Evolutionary conservation across 2,797 vertebrate species (phyloP), one percentile per base, ranked within the genome.

Genomic region (Brotula barbata): DNA sequence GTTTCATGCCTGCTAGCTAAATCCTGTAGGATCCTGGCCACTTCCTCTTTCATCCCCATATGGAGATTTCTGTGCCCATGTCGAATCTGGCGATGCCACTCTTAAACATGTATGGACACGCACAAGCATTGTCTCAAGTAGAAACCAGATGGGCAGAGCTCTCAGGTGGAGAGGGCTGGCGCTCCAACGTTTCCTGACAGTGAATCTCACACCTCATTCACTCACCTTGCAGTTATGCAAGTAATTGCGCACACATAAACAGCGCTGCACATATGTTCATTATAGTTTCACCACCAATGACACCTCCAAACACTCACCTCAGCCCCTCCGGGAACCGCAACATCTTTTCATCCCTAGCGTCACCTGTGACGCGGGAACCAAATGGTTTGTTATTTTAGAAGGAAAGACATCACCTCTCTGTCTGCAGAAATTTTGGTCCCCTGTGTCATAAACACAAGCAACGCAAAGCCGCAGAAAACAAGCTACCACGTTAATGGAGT

Each of bases 401-500:
- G 40, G 48, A 78, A 71, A 70, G 63, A 73, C 81, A 85, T 83
- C 71, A 75, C 62, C 74, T 74, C 55, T 63, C 67, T 1, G 61
- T 66, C 75, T 1, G 39, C 31, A 52, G 46, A 71, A 46, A 81
- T 81, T 49, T 50, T 68, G 88, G 85, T 81, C 84, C 71, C 82
- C 68, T 64, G 82, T 81, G 85, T 79, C 86, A 81, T 82, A 73
- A 88, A 81, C 78, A 77, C 73, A 73, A 78, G 78, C 66, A 75
- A 77, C 68, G 80, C 65, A 76, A 75, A 78, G 76, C 71, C 31
- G 4, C 19, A 55, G 73, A 74, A 78, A 81, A 71, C 68, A 77
- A 75, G 68, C 62, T 53, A 56, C 68, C 48, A 13, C 53, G 2
- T 73, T 91, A 90, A 92, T 90, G 75, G 88, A 85, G 87, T 88